phyloP scores from a whole-genome alignment of 1,140 invertebrate genomes.

The Catajapyx aquilonaris region DNA sequence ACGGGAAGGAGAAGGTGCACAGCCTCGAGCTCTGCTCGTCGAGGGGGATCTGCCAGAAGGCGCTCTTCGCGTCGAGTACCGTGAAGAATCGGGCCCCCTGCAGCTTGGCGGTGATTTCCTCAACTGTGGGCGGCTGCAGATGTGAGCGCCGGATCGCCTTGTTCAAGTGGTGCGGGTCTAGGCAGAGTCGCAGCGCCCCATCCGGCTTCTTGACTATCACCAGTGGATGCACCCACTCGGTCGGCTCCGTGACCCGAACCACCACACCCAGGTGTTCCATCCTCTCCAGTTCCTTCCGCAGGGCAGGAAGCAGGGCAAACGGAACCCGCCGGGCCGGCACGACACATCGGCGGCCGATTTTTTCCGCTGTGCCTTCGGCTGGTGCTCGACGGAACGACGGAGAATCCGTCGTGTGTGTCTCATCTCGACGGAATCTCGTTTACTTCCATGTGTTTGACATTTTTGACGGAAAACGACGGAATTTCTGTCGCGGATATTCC shows the following conservation, averaged over 20 bases:
- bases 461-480: no score
- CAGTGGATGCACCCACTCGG: conserved; percentile 15
- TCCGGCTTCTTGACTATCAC: conserved; percentile 12
- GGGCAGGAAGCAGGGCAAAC: neutral
- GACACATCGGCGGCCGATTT: no score
- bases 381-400: no score
- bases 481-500: no score
- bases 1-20: neutral
- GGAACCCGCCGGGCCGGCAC: no score
- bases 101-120: conserved; percentile 7
- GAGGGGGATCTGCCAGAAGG: conserved; percentile 14
- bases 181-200: conserved; percentile 14
- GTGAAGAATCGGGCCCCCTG: conserved; percentile 10
- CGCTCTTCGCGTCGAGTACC: conserved; percentile 11
- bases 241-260: conserved; percentile 14
- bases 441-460: no score
- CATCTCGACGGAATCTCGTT: no score
- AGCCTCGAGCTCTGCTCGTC: conserved; percentile 6
- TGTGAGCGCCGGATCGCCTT: conserved; percentile 12
- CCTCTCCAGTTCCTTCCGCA: conserved; percentile 11
- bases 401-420: no score
- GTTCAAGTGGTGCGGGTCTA: conserved; percentile 17
- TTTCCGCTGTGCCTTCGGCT: no score
- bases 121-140: conserved; percentile 9
- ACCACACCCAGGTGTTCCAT: conserved; percentile 12